These are phyloP conservation scores for Paradoxurus hermaphroditus DNA, from an alignment of 2,113 vertebrate species.

Conservation along the genomic window DNA sequence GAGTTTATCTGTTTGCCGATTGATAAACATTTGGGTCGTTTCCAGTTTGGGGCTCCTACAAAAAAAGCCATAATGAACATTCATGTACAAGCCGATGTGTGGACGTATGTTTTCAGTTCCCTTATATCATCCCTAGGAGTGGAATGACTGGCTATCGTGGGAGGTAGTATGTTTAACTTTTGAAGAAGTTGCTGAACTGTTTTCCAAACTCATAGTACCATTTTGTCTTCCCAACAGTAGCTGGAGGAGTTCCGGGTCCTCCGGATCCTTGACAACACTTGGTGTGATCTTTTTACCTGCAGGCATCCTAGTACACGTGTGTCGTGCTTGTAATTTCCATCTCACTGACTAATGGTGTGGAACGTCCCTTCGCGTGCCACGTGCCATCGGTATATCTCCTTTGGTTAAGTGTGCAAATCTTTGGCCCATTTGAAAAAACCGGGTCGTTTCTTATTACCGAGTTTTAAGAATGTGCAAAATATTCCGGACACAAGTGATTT, in stretches of 20 bases:
- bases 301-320: background rate
- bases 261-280: background rate
- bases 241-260: background rate
- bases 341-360: background rate
- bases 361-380: background rate
- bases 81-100: background rate
- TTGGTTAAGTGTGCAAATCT: background rate
- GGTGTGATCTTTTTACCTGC: background rate
- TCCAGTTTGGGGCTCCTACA: background rate
- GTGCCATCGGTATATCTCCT: background rate
- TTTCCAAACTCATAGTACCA: background rate
- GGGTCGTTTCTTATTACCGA: background rate
- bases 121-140: background rate
- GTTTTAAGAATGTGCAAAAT: background rate
- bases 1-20: too few relatives aligned
- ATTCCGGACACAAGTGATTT: background rate
- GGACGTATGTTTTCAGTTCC: background rate
- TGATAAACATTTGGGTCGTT: too few relatives aligned
- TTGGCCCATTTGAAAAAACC: background rate
- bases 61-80: background rate
- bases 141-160: background rate
- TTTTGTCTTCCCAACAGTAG: background rate
- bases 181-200: background rate
- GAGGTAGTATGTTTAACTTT: background rate
- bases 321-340: background rate